Evolutionary conservation across 92 coral and sea anemone genomes (phyloP), one percentile per base, ranked within the genome.

Genomic region (Siderastrea siderea): DNA sequence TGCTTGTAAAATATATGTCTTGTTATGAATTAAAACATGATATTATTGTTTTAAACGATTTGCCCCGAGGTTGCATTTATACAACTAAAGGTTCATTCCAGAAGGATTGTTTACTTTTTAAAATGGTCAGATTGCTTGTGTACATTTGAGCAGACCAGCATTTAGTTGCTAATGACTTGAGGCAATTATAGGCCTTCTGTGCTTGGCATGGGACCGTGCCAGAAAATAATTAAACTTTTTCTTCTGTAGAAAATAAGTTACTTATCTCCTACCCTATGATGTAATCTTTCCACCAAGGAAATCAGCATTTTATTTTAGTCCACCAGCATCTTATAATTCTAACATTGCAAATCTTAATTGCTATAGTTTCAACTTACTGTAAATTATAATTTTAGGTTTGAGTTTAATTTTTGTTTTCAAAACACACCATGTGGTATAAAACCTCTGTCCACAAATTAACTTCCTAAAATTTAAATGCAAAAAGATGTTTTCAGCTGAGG

Each of bases 361-460:
- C 77, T n/a, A 15, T 16, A 47, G 14, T 45, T 73, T 19, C 58
- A 5, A 19, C 51, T 17, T 44, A 43, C 38, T 26, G 38, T 26
- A 26, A 2, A 76, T 57, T 47, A 17, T 55, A 60, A 1, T 62
- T 62, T 63, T 47, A 17, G 8, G 59, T 64, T 52, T 64, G 68
- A 77, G 2, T 77, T 44, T 59, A 26, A 7, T 64, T 79, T 14
- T 50, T 47, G 55, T 49, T 79, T 64, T 48, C 45, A 77, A 64
- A 63, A 7, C 81, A 45, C 44, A 8, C 47, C 81, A 77, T 19
- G 60, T 47, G 82, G 71, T 15, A 78, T n/a, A 47, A 63, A 78
- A 63, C 71, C 8, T 45, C 54, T 48, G 59, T 47, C 17, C 9
- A 1, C 48, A 79, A 68, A 79, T 64, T 48, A 61, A 64, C 71